A percentile compares a stretch with the other conserved stretches of the same genome.
Conservation (phyloP, 2,113 vertebrate genomes). For the Zingel zingel region DNA sequence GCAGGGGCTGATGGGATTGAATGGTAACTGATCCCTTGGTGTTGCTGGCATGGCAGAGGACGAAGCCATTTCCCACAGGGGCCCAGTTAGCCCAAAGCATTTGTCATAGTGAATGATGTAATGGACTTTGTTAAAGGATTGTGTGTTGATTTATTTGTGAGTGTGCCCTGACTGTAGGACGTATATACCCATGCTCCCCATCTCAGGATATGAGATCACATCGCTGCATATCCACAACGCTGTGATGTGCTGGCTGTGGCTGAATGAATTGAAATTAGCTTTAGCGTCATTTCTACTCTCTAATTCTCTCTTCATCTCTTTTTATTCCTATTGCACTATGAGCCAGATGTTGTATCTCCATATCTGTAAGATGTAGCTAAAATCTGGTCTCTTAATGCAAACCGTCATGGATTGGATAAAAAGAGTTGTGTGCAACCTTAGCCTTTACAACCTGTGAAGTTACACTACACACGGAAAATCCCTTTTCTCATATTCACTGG, state of each 20-base stretch:
- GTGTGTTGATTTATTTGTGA: slow-evolving; percentile 51
- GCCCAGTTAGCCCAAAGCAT: slow-evolving; percentile 43
- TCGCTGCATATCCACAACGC: slow-evolving; percentile 5
- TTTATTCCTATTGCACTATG: slow-evolving; percentile 29
- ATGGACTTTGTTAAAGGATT: slow-evolving; percentile 46
- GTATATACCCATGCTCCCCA: slow-evolving; percentile 18
- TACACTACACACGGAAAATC: slow-evolving; percentile 9
- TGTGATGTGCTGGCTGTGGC: neutral
- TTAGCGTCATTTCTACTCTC: neutral
- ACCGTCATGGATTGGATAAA: neutral
- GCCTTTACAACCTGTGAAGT: slow-evolving; percentile 10
- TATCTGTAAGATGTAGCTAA: neutral
- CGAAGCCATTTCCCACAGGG: slow-evolving; percentile 36
- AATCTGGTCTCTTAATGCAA: slow-evolving; percentile 17
- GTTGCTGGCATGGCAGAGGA: slow-evolving; percentile 45
- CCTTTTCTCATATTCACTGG: slow-evolving; percentile 2
- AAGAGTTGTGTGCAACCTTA: slow-evolving; percentile 5
- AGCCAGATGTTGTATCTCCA: neutral
- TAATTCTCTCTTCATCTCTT: neutral
- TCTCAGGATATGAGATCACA: slow-evolving; percentile 13
- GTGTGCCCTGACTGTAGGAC: slow-evolving; percentile 27
- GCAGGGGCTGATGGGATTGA: slow-evolving; percentile 56
- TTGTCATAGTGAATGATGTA: slow-evolving; percentile 63
- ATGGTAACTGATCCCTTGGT: slow-evolving; percentile 59
- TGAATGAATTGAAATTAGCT: slow-evolving; percentile 38